A percentile compares a stretch with the other conserved stretches of the same genome.
Evolutionary conservation across 2,888 invertebrate species (phyloP).

Genomic region (Parnassius glacialis): DNA sequence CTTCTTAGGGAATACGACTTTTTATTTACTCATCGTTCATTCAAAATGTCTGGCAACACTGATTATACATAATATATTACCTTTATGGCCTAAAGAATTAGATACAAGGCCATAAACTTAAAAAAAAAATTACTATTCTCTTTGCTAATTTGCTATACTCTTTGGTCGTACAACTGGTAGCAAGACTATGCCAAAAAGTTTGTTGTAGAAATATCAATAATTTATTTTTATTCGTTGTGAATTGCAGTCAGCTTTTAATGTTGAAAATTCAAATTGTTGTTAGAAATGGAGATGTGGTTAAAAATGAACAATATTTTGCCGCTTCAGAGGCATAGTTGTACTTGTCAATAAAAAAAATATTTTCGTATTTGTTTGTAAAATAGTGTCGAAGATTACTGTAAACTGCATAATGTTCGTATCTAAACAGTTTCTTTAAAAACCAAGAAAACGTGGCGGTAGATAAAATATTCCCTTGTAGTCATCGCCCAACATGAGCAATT

Average conservation of each 20-base stretch:
- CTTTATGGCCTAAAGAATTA: no score
- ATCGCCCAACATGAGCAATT: conserved; percentile 87
- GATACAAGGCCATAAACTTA: no score
- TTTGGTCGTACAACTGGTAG: no score
- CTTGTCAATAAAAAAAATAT: conserved; percentile 15
- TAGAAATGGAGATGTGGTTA: conserved; percentile 30
- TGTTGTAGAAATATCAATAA: no score
- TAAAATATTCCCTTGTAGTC: conserved; percentile 32
- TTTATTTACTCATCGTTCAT: no score
- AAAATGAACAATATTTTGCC: conserved; percentile 23
- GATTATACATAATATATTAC: no score
- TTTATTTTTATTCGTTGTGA: no score
- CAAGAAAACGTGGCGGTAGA: neutral
- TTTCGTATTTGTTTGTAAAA: conserved; percentile 1
- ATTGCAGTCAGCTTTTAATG: neutral
- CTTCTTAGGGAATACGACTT: no score
- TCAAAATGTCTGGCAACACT: no score
- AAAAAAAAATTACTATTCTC: no score
- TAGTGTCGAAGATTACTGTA: conserved; percentile 2
- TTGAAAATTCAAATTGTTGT: conserved; percentile 27
- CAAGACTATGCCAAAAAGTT: no score
- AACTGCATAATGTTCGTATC: conserved; percentile 12
- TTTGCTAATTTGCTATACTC: no score
- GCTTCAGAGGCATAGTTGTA: conserved; percentile 11
- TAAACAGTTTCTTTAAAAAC: neutral